phyloP scores from a whole-genome alignment of 2,888 invertebrate genomes.

The Cerastis rubricosa region DNA sequence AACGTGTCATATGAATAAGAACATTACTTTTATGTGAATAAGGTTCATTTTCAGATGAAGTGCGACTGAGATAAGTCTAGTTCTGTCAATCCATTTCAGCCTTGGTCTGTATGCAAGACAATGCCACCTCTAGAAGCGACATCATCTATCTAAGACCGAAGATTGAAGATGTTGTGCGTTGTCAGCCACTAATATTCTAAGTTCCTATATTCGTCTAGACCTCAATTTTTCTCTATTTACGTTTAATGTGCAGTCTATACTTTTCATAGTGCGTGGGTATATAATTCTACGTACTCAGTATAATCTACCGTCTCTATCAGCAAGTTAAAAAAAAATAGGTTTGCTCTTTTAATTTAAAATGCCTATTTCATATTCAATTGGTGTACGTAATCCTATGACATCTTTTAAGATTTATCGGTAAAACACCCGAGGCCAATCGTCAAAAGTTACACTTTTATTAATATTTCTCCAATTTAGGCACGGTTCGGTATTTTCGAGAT shows the following conservation, averaged over 20 bases:
- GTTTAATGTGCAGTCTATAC: slow-evolving; percentile 3
- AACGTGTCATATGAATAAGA: background rate
- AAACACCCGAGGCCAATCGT: background rate
- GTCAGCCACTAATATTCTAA: background rate
- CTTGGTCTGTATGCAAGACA: background rate
- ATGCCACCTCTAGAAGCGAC: background rate
- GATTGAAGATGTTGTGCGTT: no score
- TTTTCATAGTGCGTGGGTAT: background rate
- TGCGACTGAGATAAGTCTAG: background rate
- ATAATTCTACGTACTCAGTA: background rate
- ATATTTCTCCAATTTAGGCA: background rate
- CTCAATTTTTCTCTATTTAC: background rate
- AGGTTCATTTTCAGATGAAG: background rate
- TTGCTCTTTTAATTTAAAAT: slow-evolving; percentile 6
- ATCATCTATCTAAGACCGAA: no score
- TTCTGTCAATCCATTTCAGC: background rate
- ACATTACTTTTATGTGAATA: background rate
- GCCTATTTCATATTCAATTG: background rate
- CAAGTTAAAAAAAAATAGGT: background rate
- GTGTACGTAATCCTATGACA: background rate
- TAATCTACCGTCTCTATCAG: background rate
- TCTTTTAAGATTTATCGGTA: background rate
- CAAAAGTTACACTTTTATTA: background rate
- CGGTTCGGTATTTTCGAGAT: background rate
- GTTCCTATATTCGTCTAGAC: background rate